Evolutionary conservation across 2,888 invertebrate genomes (phyloP), one percentile per base, ranked within the genome.

Genomic region (Drosophila monieri): DNA sequence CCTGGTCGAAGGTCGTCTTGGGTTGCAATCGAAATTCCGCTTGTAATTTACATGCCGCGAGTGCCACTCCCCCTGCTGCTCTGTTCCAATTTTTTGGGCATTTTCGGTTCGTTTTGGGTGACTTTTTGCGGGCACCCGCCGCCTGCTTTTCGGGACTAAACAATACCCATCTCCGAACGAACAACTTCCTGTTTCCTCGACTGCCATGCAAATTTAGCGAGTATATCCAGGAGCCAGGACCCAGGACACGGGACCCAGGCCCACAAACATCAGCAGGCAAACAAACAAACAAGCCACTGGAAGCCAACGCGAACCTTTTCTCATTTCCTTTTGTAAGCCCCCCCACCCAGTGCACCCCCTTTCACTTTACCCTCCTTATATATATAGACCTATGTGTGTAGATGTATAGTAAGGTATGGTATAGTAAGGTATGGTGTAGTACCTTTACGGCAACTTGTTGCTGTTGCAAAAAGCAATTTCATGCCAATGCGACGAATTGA

Each of bases 381-480:
- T 43, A 10, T 10, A 10, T 15, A 41, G 9, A 18, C 15, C 14
- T 10, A 56, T 18, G 48, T 47, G 43, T 4, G 44, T 47, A 44
- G 57, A 21, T 9, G 27, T 27, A n/a, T 35, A 35, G 35, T 35
- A 35, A n/a, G 5, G 32, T 32, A 35, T n/a, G 43, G 51, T 43
- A 12, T 18, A 12, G 35, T 10, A 10, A 10, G 12, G n/a, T n/a
- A 32, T 1, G n/a, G 35, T 14, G 1, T 35, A 6, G 35, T 35
- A 35, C 35, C 35, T 35, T 35, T 35, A 35, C 35, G n/a, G 35
- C 53, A 46, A 52, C 86, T 83, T 85, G 86, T 83, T 83, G 86
- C 83, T 80, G 73, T 68, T 59, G 62, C 71, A 73, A 80, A 86
- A 86, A 84, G 81, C 81, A 84, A 84, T 84, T 86, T 86, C 81